Evolutionary conservation across 2,888 invertebrate genomes (phyloP), one percentile per base, ranked within the genome.

Genomic region (Polyommatus iphigenia): DNA sequence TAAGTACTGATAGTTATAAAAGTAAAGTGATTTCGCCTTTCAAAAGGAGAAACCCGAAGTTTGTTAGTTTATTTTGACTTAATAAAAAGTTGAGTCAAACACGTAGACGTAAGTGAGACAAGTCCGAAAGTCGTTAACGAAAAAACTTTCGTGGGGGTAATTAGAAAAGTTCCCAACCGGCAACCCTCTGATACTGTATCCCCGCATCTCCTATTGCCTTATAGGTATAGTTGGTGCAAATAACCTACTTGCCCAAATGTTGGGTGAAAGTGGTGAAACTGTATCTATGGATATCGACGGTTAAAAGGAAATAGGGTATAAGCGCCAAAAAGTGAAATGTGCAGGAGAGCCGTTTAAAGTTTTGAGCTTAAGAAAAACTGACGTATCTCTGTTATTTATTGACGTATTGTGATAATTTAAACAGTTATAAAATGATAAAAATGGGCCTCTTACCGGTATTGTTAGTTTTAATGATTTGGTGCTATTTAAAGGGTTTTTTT

Each of bases 141-240:
- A 90, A 90, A 90, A 91, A 91, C 85, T 91, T 90, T 79, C 36
- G 79, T 79, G 83, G 86, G 90, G 88, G 91, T 91, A 91, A 91
- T 91, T 91, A 91, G 90, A 89, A 90, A 91, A 91, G 87, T 91
- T 91, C 78, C 15, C 29, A 29, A 29, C 29, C n/a, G n/a, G n/a
- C n/a, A n/a, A 67, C 29, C 67, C 67, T 24, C 62, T 13, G 62
- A 67, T 67, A 32, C 29, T 24, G 62, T 62, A 62, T 24, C 62
- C 59, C 10, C 20, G 20, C 20, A 59, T 59, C 59, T n/a, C 24
- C 1, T 62, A 62, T 10, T 24, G 62, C 62, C 4, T 62, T 13
- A 13, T 24, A n/a, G n/a, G n/a, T n/a, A 24, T 62, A 24, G 24
- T 20, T 59, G n/a, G 62, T 62, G 3, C 20, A 24, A 24, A 62